phyloP scores from a whole-genome alignment of 2,797 vertebrate genomes.

The Hypotaenidia okinawae region DNA sequence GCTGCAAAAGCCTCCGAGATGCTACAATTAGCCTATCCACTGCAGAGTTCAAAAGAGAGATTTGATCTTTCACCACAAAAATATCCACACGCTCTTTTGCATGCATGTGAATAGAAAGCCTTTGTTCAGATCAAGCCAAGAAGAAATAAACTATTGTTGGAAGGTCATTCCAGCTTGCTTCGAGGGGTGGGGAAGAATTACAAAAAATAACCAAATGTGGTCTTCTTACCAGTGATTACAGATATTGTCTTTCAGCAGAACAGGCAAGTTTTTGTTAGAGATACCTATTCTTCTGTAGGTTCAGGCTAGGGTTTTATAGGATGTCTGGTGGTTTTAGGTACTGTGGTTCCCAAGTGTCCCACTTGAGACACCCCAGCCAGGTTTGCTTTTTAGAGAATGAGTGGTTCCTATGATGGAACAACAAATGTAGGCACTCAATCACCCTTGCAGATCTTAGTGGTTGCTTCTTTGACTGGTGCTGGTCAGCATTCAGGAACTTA shows the following conservation, averaged over 20 bases:
- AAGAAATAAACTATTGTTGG: slow-evolving; percentile 59
- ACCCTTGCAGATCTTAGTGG: neutral
- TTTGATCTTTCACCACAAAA: slow-evolving; percentile 38
- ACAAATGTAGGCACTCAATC: neutral
- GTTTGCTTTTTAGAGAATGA: neutral
- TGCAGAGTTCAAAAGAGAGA: slow-evolving; percentile 29
- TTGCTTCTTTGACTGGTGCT: neutral
- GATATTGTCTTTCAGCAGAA: slow-evolving; percentile 40
- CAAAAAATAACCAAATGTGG: slow-evolving; percentile 34
- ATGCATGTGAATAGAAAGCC: slow-evolving; percentile 51
- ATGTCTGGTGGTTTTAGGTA: neutral
- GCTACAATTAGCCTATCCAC: slow-evolving; percentile 24
- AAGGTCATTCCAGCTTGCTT: slow-evolving; percentile 54
- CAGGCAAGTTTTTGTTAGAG: slow-evolving; percentile 8
- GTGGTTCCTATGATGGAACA: neutral
- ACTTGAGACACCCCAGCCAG: neutral
- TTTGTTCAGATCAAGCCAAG: slow-evolving; percentile 47
- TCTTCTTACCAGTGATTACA: slow-evolving; percentile 18
- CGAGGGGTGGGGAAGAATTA: neutral
- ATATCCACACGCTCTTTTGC: slow-evolving; percentile 1
- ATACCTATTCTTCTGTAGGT: neutral
- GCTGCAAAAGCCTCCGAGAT: neutral
- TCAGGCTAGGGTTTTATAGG: neutral
- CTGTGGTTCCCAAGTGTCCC: neutral
- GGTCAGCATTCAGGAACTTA: neutral